phyloP scores from a whole-genome alignment of 1,140 invertebrate genomes.

The Bombus sylvicola region DNA sequence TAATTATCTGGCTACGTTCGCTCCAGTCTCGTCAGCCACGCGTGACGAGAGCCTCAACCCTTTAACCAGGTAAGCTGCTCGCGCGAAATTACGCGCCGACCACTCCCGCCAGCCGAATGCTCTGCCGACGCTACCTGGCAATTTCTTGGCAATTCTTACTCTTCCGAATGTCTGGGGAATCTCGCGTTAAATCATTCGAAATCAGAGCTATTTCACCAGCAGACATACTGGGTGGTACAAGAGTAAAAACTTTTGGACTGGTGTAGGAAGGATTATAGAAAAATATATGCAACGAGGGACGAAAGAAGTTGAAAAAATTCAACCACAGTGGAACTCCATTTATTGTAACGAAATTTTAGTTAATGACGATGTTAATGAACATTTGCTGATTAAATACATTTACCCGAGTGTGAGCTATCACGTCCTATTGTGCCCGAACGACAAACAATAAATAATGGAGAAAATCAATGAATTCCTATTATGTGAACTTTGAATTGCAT shows the following conservation, averaged over 20 bases:
- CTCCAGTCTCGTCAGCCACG: constrained; percentile 30
- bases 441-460: too few species aligned
- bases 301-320: too few species aligned
- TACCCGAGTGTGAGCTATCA: too few species aligned
- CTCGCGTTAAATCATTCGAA: neutral
- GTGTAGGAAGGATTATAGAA: neutral
- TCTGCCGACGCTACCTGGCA: neutral
- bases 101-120: neutral
- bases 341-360: too few species aligned
- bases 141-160: constrained; percentile 9
- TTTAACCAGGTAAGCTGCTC: neutral
- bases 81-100: constrained; percentile 5
- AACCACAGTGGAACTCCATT: too few species aligned
- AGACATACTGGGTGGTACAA: neutral
- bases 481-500: too few species aligned
- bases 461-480: too few species aligned
- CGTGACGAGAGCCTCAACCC: constrained; percentile 23
- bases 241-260: too few species aligned
- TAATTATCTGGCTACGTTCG: constrained; percentile 31
- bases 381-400: too few species aligned
- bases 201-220: neutral
- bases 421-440: too few species aligned
- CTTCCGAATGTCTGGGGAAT: neutral
- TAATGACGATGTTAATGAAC: too few species aligned
- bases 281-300: neutral